phyloP scores from a whole-genome alignment of 2,888 invertebrate genomes.

The Drosophila demipolita region DNA sequence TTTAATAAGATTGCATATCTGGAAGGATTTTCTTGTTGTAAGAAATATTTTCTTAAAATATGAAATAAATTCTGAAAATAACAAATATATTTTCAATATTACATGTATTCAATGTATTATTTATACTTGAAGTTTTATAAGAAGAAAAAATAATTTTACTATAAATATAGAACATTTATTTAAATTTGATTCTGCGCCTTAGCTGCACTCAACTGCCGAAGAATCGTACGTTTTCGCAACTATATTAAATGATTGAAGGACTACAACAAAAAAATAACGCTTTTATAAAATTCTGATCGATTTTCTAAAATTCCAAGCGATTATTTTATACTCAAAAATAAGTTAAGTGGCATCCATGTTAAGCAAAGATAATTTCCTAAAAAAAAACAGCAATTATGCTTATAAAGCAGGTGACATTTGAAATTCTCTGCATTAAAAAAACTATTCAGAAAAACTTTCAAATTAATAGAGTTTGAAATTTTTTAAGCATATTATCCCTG shows the following conservation, averaged over 20 bases:
- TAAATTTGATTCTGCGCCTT: too few species aligned
- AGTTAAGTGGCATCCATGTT: neutral
- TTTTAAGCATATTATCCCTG: slow-evolving; percentile 4
- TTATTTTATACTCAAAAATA: neutral
- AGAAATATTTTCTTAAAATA: neutral
- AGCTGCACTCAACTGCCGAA: too few species aligned
- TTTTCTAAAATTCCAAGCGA: too few species aligned
- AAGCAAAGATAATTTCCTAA: neutral
- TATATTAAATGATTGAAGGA: too few species aligned
- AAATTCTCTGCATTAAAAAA: neutral
- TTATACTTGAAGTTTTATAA: neutral
- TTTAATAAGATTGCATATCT: neutral
- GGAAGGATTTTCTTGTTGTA: neutral
- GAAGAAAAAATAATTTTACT: too few species aligned
- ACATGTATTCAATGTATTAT: neutral
- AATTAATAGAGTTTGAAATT: neutral
- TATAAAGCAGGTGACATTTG: neutral
- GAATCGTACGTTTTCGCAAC: too few species aligned
- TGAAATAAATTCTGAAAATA: too few species aligned
- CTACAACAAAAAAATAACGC: neutral
- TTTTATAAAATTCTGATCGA: neutral
- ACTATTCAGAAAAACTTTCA: neutral
- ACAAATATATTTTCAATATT: neutral
- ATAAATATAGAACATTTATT: too few species aligned
- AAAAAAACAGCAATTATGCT: neutral